These are phyloP conservation scores for Odontothrips loti DNA, from an alignment of 2,888 invertebrate species.

Conservation along the genomic window DNA sequence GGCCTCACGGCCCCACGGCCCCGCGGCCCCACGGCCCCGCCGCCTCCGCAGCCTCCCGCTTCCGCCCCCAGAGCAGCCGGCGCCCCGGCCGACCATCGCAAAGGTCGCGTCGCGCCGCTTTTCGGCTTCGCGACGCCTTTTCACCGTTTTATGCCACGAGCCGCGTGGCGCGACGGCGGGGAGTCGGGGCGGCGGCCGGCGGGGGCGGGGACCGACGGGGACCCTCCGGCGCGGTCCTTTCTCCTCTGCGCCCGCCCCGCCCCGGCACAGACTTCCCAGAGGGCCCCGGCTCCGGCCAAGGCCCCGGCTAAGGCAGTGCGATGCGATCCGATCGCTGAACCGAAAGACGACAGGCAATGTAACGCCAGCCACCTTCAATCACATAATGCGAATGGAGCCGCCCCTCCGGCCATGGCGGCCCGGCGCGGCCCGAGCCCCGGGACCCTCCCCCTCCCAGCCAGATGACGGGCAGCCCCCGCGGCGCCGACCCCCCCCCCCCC, in stretches of 20 bases:
- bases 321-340: slow-evolving; percentile 17
- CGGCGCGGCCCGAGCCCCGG: neutral
- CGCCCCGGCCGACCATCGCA: neutral
- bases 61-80: no score
- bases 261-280: no score
- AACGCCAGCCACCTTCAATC: slow-evolving; percentile 25
- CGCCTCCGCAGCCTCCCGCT: no score
- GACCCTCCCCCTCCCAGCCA: neutral
- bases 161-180: neutral
- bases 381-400: slow-evolving; percentile 5
- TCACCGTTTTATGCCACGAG: neutral
- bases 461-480: slow-evolving; percentile 10
- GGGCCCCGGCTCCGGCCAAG: no score
- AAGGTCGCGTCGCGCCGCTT: neutral
- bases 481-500: neutral
- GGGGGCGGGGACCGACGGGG: no score
- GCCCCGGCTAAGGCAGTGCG: neutral
- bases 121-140: neutral
- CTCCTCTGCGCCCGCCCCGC: no score
- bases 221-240: no score
- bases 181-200: no score
- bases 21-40: no score
- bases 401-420: neutral
- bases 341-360: slow-evolving; percentile 22
- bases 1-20: no score